These are phyloP conservation scores for Acrobasis suavella DNA, from an alignment of 2,888 invertebrate genomes.

Conservation along the genomic window DNA sequence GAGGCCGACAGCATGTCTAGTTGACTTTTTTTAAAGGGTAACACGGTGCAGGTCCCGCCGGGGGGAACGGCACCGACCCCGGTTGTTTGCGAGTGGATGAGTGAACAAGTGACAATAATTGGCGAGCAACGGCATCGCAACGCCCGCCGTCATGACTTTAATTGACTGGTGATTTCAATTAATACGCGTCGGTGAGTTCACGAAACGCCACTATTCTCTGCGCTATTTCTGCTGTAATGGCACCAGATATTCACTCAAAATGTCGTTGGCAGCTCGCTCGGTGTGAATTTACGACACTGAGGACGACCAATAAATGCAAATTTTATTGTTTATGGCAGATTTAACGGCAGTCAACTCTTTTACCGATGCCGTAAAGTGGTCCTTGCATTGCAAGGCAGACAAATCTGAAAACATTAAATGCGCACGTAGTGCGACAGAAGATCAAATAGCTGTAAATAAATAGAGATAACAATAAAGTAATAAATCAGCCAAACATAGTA, in stretches of 20 bases:
- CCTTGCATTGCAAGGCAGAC: constrained; percentile 53
- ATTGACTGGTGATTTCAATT: constrained; percentile 77
- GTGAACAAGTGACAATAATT: constrained; percentile 71
- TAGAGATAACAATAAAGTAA: neutral
- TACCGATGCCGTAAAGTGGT: constrained; percentile 72
- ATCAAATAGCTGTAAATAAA: constrained; percentile 23
- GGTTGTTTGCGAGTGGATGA: constrained; percentile 52
- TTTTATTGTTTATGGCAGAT: constrained; percentile 81
- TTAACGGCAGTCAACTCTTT: constrained; percentile 78
- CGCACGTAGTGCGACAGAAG: constrained; percentile 32
- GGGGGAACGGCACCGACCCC: constrained; percentile 32
- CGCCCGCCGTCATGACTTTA: constrained; percentile 61
- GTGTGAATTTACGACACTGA: constrained; percentile 73
- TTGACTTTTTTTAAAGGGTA: constrained; percentile 18
- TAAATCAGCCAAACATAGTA: neutral
- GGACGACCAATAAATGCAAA: constrained; percentile 81
- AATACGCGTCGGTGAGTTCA: constrained; percentile 65
- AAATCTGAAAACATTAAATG: constrained; percentile 51
- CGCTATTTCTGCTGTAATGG: constrained; percentile 57
- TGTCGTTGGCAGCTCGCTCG: constrained; percentile 75
- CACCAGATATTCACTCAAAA: constrained; percentile 75
- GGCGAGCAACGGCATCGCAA: constrained; percentile 56
- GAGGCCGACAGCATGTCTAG: constrained; percentile 1
- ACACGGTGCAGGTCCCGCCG: constrained; percentile 10
- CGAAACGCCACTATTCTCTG: constrained; percentile 57